Base-by-base conservation (phyloP, 2,113 vertebrate species). In the Peromyscus leucopus region DNA sequence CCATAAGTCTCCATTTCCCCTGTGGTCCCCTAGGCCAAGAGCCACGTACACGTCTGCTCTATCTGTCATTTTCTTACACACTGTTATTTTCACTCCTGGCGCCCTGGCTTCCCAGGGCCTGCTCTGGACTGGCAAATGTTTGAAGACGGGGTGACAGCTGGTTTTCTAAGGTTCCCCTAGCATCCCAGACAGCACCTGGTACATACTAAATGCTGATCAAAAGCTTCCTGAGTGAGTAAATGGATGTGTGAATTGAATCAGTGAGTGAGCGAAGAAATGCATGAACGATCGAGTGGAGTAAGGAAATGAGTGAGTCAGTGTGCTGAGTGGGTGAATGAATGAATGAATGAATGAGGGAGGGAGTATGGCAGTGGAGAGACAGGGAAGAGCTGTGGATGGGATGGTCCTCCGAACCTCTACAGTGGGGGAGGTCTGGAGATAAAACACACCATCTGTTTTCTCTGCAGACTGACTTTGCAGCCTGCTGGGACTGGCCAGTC, bases 1-100 rank as follows among this genome's bases (percentile, higher is more conserved):
- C 61, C 13, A 21, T 46, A 65, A 59, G 36, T 0, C 13, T 65
- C 26, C 63, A 4, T 4, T 16, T 28, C 2, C 39, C 71, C 82
- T 75, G 1, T 7, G 10, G 42, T 39, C 72, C 48, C 28, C 9
- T 26, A 79, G 76, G 10, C 36, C 10, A 46, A 2, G 78, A 7
- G 16, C 11, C 65, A 2, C 48, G 2, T 69, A 9, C 16, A 1
- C 0, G 2, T 10, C 22, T 5, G 1, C 19, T n/a, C 9, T 36
- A 11, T 0, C 28, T 31, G 4, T 2, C 51, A 31, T 48, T 33
- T 69, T 13, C 74, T 6, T 9, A 0, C 0, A 4, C 0, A 0
- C 22, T 1, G 17, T 8, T 33, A 11, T 4, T 1, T 13, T 57
- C 1, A 0, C 65, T 22, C 24, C 51, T 1, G 16, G 46, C 42